Percentiles rank a stretch among this genome's conserved stretches.
These are phyloP conservation scores for Aphodius sticticus DNA, from an alignment of 2,888 invertebrate species.

Conservation along the genomic window DNA sequence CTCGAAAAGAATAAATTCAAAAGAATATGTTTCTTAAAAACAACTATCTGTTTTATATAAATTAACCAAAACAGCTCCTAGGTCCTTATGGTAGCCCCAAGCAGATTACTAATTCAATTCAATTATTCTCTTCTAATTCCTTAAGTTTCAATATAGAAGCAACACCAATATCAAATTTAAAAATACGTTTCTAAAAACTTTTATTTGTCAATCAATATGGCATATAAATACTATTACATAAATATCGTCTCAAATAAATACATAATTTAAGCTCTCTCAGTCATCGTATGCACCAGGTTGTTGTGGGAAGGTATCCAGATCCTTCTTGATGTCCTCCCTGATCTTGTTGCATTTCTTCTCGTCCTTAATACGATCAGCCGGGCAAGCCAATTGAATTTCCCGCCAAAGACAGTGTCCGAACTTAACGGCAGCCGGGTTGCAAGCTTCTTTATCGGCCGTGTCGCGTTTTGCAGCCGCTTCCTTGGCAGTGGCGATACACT, in stretches of 20 bases:
- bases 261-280: neutral
- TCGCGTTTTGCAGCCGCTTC: conserved; percentile 42
- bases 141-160: no score
- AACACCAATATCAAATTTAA: no score
- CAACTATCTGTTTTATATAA: no score
- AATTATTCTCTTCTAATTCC: no score
- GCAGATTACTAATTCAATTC: no score
- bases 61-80: no score
- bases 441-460: conserved; percentile 46
- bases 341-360: conserved; percentile 52
- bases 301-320: conserved; percentile 12
- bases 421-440: conserved; percentile 53
- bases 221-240: conserved; percentile 4
- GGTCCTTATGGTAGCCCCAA: no score
- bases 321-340: conserved; percentile 52
- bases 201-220: neutral
- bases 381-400: conserved; percentile 57
- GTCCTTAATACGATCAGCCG: conserved; percentile 56
- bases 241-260: neutral
- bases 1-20: no score
- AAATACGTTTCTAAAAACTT: no score
- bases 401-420: conserved; percentile 56
- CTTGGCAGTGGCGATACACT: conserved; percentile 51
- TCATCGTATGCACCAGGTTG: neutral
- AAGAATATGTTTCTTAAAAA: no score